Evolutionary conservation across 2,888 invertebrate species (phyloP).

Genomic region (Drosophila aldrichi): DNA sequence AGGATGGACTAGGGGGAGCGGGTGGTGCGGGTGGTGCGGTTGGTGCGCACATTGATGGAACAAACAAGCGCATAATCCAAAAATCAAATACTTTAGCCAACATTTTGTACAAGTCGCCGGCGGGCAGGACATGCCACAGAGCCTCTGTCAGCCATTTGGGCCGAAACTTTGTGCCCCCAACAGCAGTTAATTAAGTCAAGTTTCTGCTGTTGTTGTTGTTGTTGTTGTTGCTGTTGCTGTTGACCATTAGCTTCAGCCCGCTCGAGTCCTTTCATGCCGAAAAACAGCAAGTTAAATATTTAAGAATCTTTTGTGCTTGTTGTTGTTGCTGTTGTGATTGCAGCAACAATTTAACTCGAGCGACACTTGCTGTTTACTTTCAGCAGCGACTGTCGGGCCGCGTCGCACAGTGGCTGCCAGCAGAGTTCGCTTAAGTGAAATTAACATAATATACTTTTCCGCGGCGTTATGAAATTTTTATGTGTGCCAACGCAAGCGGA

Average conservation of each 20-base stretch:
- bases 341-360: constrained; percentile 38
- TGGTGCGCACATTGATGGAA: constrained; percentile 27
- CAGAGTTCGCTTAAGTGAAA: constrained; percentile 72
- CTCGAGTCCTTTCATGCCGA: constrained; percentile 57
- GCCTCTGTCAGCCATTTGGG: constrained; percentile 42
- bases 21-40: too few relatives aligned
- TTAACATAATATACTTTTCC: constrained; percentile 71
- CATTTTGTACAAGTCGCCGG: constrained; percentile 68
- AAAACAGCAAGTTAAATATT: constrained; percentile 74
- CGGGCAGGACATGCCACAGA: constrained; percentile 52
- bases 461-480: constrained; percentile 72
- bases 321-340: constrained; percentile 20
- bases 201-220: constrained; percentile 41
- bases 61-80: constrained; percentile 67
- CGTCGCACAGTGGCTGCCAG: constrained; percentile 47
- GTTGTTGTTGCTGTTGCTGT: constrained; percentile 33
- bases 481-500: constrained; percentile 48
- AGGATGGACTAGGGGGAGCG: not conserved
- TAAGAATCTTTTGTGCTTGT: constrained; percentile 12
- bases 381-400: constrained; percentile 21
- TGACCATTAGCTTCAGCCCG: constrained; percentile 40
- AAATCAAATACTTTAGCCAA: constrained; percentile 73
- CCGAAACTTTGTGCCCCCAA: constrained; percentile 68
- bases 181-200: constrained; percentile 80
- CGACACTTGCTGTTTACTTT: constrained; percentile 49